Evolutionary conservation across 2,797 vertebrate species (phyloP), one percentile per base, ranked within the genome.

Genomic region (Xenops minutus): DNA sequence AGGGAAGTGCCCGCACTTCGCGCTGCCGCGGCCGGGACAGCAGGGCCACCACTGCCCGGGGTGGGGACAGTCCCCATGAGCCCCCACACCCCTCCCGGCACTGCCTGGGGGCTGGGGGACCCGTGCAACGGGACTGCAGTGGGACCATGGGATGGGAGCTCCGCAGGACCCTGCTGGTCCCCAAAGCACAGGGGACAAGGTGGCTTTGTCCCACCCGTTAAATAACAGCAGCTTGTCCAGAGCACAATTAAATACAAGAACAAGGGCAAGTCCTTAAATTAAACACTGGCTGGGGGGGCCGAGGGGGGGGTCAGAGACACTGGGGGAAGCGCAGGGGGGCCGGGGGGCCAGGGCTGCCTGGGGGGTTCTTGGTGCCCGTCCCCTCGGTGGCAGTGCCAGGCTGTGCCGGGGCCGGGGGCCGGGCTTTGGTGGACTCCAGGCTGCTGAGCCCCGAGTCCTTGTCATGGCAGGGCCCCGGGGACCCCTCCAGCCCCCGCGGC

Each of bases 401-500:
- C 10, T 77, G 91, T 10, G 49, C 34, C 6, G 12, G 12, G 0
- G 24, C 69, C 23, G 85, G 55, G 5, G 96, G 95, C 76, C 98
- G 96, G 18, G 98, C 97, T 96, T 98, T 98, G 88, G 98, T 98
- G 61, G 98, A 98, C 89, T 98, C 98, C 51, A 98, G 61, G 83
- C 98, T 98, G 97, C 98, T 98, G 88, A 98, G 98, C n/a, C 98
- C 98, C 4, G 98, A 98, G 92, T 98, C 98, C 81, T 97, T 97
- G 89, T 95, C 97, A 27, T 56, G 91, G n/a, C 89, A 80, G 12
- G 73, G 34, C 4, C 29, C 71, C 2, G 74, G 37, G 1, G 84
- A 1, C 46, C 5, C 39, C 67, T 80, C 80, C 24, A 78, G 44
- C 2, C 84, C 93, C 7, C 80, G 19, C 2, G 96, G 96, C 19